Percentiles rank a stretch among this genome's conserved stretches.
phyloP scores from a whole-genome alignment of 2,797 vertebrate species.

The Pangasius sanitwongsei region DNA sequence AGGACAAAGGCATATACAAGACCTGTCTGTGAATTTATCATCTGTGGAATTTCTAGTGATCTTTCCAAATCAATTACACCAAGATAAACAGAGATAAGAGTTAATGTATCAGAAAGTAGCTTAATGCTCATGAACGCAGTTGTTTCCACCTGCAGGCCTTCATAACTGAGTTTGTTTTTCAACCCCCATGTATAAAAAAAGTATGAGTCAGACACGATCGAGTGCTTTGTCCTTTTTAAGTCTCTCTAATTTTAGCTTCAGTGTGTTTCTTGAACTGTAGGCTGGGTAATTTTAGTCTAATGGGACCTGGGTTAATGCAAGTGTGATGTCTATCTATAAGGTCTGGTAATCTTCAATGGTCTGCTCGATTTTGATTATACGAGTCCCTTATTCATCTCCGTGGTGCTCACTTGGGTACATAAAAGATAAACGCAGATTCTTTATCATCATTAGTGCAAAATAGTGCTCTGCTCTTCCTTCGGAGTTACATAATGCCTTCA shows the following conservation, averaged over 20 bases:
- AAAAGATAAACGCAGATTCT: background rate
- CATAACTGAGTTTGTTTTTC: conserved; percentile 35
- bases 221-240: conserved; percentile 41
- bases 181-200: conserved; percentile 25
- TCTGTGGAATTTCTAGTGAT: background rate
- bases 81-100: background rate
- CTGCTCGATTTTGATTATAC: background rate
- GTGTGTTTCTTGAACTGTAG: conserved; percentile 43
- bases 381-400: background rate
- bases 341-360: background rate
- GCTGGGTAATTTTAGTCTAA: conserved; percentile 44
- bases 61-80: conserved; percentile 2
- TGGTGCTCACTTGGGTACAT: background rate
- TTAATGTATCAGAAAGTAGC: conserved; percentile 9
- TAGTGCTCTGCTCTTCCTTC: background rate
- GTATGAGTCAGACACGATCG: conserved; percentile 53
- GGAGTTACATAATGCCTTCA: background rate
- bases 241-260: conserved; percentile 50
- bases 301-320: background rate
- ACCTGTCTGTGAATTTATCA: background rate
- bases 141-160: conserved; percentile 37
- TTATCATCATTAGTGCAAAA: background rate
- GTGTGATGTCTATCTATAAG: background rate
- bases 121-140: conserved; percentile 38
- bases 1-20: background rate